phyloP scores from a whole-genome alignment of 2,797 vertebrate species.

The Schizothorax lantsangensis region DNA sequence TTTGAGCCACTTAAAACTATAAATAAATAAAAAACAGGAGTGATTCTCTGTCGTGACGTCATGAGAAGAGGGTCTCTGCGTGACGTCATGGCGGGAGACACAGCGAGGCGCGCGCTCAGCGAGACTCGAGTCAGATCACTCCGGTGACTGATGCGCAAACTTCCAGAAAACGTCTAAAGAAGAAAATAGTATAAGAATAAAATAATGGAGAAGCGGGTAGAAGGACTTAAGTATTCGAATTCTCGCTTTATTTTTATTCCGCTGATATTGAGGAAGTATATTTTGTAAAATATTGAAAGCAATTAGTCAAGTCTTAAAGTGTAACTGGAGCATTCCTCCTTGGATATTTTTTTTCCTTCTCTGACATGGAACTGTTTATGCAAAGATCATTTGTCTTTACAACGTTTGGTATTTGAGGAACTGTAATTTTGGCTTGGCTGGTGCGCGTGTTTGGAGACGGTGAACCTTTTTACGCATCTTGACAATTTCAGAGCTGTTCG shows the following conservation, averaged over 20 bases:
- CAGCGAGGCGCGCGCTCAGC: slow-evolving; percentile 7
- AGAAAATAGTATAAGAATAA: background rate
- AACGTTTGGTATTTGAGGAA: background rate
- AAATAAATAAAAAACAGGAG: background rate
- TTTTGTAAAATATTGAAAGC: background rate
- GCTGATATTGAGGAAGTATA: background rate
- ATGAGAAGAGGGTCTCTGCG: background rate
- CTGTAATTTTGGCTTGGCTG: background rate
- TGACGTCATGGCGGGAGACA: background rate
- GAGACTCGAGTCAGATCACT: background rate
- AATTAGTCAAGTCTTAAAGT: background rate
- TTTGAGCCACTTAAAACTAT: background rate
- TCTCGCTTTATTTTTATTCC: background rate
- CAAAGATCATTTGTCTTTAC: background rate
- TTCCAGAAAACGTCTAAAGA: background rate
- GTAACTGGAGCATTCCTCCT: background rate
- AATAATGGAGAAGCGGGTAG: background rate
- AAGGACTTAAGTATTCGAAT: background rate
- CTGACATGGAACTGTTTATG: background rate
- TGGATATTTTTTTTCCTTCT: background rate
- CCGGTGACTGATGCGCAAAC: slow-evolving; percentile 5
- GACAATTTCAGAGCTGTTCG: background rate
- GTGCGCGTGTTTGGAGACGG: background rate
- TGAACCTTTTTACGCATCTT: background rate
- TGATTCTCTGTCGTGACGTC: slow-evolving; percentile 9